Conservation (phyloP, 2,888 invertebrate species). For the Dryococelus australis region DNA sequence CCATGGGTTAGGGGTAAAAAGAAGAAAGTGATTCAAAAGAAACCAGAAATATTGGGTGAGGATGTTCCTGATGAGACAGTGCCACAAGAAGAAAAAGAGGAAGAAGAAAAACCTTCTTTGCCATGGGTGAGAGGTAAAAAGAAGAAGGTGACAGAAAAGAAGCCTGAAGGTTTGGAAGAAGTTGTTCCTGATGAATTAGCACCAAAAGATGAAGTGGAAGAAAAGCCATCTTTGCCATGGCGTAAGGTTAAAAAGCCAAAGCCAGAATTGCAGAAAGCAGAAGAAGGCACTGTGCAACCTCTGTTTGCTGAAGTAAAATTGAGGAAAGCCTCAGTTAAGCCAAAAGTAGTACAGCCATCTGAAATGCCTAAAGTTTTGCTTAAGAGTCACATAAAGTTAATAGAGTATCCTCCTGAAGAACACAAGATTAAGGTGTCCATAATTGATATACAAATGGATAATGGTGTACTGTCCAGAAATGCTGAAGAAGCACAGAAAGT, state of each 20-base stretch:
- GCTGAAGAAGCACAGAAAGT: slow-evolving; percentile 34
- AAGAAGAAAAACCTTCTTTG: slow-evolving; percentile 28
- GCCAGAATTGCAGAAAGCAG: slow-evolving; percentile 1
- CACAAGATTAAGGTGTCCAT: slow-evolving; percentile 61
- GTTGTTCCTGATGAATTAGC: neutral
- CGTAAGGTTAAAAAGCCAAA: slow-evolving; percentile 48
- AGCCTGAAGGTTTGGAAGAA: neutral
- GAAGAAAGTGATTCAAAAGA: slow-evolving; percentile 47
- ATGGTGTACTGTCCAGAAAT: slow-evolving; percentile 36
- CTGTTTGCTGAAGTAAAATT: slow-evolving; percentile 29
- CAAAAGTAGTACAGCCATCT: slow-evolving; percentile 43
- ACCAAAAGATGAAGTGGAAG: slow-evolving; percentile 20
- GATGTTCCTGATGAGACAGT: neutral
- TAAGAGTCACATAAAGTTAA: slow-evolving; percentile 13
- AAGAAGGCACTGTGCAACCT: slow-evolving; percentile 34
- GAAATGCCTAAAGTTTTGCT: slow-evolving; percentile 33
- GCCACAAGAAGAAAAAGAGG: slow-evolving; percentile 30
- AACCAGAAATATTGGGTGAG: slow-evolving; percentile 37
- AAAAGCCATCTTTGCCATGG: slow-evolving; percentile 51
- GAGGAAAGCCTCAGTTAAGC: slow-evolving; percentile 35
- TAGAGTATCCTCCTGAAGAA: slow-evolving; percentile 56
- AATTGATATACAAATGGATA: slow-evolving; percentile 38
- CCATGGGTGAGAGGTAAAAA: slow-evolving; percentile 41
- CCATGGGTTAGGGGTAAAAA: slow-evolving; percentile 37
- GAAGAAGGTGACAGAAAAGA: neutral